Conservation (phyloP, 2,797 vertebrate genomes). For the Meriones psammophilus region DNA sequence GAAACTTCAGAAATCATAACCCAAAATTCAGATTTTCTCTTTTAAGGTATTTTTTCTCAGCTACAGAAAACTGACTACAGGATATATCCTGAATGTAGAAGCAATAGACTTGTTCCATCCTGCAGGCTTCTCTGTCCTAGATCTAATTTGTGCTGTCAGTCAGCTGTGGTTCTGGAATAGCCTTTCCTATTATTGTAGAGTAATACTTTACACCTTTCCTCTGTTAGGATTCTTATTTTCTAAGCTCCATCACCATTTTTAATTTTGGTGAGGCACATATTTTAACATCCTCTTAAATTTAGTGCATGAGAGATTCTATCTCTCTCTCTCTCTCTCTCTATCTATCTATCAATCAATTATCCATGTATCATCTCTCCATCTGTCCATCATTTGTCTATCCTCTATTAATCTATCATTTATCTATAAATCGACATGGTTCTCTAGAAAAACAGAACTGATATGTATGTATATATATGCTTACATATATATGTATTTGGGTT, state of each 20-base stretch:
- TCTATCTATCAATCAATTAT: neutral
- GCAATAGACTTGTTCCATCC: neutral
- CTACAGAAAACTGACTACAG: neutral
- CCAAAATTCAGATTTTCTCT: neutral
- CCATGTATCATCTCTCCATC: too few relatives aligned
- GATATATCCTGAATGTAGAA: neutral
- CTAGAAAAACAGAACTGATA: neutral
- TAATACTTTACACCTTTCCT: neutral
- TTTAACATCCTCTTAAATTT: neutral
- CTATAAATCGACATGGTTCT: neutral
- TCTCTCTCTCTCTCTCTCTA: neutral
- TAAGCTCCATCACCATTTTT: neutral
- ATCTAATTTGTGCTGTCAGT: neutral
- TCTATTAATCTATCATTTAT: neutral
- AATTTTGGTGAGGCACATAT: neutral
- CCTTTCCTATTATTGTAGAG: neutral
- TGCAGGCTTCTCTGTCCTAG: neutral
- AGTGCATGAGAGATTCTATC: neutral
- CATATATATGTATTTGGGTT: too few relatives aligned
- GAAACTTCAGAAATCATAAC: neutral
- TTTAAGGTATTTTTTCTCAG: neutral
- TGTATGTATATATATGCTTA: neutral
- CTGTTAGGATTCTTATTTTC: neutral
- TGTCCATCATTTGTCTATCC: too few relatives aligned
- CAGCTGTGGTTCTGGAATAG: neutral